These are phyloP conservation scores for Pelobates cultripes DNA, from an alignment of 2,797 vertebrate genomes.

Conservation along the genomic window DNA sequence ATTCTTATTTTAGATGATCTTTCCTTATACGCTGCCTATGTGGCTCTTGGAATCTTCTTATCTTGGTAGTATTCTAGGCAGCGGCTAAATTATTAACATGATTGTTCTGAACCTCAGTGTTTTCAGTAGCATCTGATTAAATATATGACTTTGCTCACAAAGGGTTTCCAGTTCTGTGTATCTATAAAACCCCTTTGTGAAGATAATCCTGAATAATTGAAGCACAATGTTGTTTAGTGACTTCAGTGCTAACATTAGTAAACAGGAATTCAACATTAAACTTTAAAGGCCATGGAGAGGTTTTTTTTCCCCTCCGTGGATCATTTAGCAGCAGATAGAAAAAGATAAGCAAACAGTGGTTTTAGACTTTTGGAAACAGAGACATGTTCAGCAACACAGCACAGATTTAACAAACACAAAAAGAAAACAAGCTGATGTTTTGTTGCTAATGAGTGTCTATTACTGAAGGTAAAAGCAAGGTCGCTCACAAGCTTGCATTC, in stretches of 20 bases:
- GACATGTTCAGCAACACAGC: conserved; percentile 14
- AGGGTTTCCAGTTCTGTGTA: conserved; percentile 33
- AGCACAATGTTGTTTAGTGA: conserved; percentile 48
- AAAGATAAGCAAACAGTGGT: conserved; percentile 48
- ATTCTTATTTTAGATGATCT: background rate
- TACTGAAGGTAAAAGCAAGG: conserved; percentile 46
- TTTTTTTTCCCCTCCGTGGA: conserved; percentile 23
- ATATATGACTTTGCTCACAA: conserved; percentile 47
- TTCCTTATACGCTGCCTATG: background rate
- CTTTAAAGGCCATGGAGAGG: conserved; percentile 44
- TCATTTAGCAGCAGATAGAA: conserved; percentile 48
- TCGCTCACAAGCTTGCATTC: background rate
- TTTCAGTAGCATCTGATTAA: conserved; percentile 51
- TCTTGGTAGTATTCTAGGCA: conserved; percentile 26
- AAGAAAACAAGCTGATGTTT: conserved; percentile 27
- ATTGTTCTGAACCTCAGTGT: conserved; percentile 52
- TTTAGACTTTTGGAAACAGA: conserved; percentile 28
- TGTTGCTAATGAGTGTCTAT: conserved; percentile 45
- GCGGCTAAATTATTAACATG: conserved; percentile 47
- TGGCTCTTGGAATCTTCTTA: conserved; percentile 21
- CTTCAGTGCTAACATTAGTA: conserved; percentile 46
- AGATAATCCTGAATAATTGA: conserved; percentile 53
- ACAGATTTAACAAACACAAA: conserved; percentile 41
- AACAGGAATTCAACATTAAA: conserved; percentile 54
- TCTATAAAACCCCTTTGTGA: conserved; percentile 29